Percentiles rank a stretch among this genome's conserved stretches.
Evolutionary conservation across 1,140 invertebrate species (phyloP).

Genomic region (Bombus balteatus): DNA sequence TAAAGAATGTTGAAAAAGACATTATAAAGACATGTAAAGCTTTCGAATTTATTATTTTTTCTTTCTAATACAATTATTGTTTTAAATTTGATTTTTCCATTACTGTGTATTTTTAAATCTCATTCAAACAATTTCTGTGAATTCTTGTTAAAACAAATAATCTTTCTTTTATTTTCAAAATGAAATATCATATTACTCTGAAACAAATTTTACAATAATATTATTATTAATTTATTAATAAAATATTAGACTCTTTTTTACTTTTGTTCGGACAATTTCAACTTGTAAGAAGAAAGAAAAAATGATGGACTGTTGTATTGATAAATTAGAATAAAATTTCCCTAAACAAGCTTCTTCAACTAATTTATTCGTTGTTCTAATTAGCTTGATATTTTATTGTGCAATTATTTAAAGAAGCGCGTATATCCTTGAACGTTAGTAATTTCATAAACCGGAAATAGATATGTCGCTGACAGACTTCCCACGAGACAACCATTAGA

Average conservation of each 20-base stretch:
- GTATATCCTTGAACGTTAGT: background rate
- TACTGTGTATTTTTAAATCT: no score
- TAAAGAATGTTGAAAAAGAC: background rate
- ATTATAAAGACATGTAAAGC: no score
- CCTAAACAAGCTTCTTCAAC: background rate
- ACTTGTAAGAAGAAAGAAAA: background rate
- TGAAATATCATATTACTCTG: no score
- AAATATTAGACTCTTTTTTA: background rate
- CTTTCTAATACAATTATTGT: no score
- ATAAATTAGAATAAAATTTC: background rate
- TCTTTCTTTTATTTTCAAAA: no score
- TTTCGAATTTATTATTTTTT: no score
- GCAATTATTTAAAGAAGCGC: background rate
- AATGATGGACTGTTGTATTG: background rate
- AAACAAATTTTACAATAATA: no score
- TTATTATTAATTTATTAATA: background rate
- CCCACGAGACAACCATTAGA: background rate
- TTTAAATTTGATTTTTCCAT: no score
- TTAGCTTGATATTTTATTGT: background rate
- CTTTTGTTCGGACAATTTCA: background rate
- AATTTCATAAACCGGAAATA: slow-evolving; percentile 8
- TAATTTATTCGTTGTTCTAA: background rate
- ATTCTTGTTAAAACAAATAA: no score
- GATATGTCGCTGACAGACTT: background rate
- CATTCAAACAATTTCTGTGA: no score